phyloP scores from a whole-genome alignment of 2,113 vertebrate genomes.

The Aldabrachelys gigantea region DNA sequence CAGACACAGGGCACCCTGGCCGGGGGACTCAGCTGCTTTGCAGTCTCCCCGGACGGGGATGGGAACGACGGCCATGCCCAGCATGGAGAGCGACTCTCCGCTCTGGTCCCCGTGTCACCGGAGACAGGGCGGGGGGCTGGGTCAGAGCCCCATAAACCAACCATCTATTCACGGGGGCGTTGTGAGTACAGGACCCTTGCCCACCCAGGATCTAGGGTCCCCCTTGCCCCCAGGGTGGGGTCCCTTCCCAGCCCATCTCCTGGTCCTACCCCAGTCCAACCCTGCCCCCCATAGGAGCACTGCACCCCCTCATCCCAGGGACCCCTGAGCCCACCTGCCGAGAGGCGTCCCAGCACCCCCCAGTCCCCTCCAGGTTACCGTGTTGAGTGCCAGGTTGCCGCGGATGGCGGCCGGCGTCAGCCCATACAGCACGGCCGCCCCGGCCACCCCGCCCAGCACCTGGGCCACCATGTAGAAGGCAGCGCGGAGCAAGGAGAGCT shows the following conservation, averaged over 20 bases:
- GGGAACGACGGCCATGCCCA: background rate
- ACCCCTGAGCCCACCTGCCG: background rate
- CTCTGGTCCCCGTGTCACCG: too few species aligned
- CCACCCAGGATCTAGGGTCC: background rate
- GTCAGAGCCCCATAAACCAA: background rate
- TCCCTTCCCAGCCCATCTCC: background rate
- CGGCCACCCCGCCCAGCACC: slow-evolving; percentile 89
- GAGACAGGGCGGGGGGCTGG: background rate
- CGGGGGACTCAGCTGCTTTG: background rate
- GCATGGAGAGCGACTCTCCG: too few species aligned
- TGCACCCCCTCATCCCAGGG: fast-evolving
- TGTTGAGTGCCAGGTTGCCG: slow-evolving; percentile 91
- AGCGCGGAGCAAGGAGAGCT: slow-evolving; percentile 91
- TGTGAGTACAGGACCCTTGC: background rate
- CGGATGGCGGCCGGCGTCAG: slow-evolving; percentile 88
- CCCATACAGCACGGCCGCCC: slow-evolving; percentile 90
- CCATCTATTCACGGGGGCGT: background rate
- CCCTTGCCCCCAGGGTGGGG: too few species aligned
- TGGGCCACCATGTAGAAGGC: slow-evolving; percentile 91
- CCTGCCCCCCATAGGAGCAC: background rate
- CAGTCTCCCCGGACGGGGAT: background rate
- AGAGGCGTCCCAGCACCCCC: background rate
- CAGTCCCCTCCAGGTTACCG: slow-evolving; percentile 77
- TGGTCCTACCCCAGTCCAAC: background rate
- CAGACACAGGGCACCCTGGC: background rate